Base-by-base conservation (phyloP, 2,888 invertebrate genomes). In the Xylophagus ater region DNA sequence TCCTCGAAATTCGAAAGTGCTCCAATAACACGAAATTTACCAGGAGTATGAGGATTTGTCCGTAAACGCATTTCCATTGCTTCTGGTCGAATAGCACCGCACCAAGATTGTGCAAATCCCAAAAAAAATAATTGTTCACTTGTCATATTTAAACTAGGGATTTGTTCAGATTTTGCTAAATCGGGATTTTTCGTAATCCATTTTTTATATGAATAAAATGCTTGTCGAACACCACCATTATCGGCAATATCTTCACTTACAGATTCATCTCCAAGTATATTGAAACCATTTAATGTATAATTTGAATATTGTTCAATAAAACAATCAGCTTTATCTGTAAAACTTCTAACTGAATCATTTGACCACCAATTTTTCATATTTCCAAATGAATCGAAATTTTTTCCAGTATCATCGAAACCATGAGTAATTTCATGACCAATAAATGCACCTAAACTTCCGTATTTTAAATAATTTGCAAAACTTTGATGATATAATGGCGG, bases 401-500 rank as follows among this genome's bases (percentile, higher is more conserved):
- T 41, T 2, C 50, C 51, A 26, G 43, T 33, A 19, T 47, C 47
- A 39, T 51, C 49, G 19, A 52, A 51, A 2, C 49, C 52, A 29
- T 52, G 52, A 4, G 51, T 49, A 4, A 50, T 21, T 41, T 53
- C 53, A 28, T 53, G 53, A 6, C 49, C 51, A 15, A 53, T 47
- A 24, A 52, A 49, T 10, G 47, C 49, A 7, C 51, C 53, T 36
- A 53, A 42, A 15, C 45, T 47, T 12, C 51, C 51, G 25, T 47
- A 52, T 31, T 48, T 51, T 1, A 50, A 37, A 2, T 45, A 45
- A 51, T 76, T 76, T 0, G 89, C 88, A 60, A 81, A 87, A 41
- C 74, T 71, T 0, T 81, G 78, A 46, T 87, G 83, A 60, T 89
- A 94, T 62, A 93, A 92, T 0, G 92, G 90, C 40, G 81, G 74